phyloP scores from a whole-genome alignment of 2,888 invertebrate genomes.

The Mamestra brassicae region DNA sequence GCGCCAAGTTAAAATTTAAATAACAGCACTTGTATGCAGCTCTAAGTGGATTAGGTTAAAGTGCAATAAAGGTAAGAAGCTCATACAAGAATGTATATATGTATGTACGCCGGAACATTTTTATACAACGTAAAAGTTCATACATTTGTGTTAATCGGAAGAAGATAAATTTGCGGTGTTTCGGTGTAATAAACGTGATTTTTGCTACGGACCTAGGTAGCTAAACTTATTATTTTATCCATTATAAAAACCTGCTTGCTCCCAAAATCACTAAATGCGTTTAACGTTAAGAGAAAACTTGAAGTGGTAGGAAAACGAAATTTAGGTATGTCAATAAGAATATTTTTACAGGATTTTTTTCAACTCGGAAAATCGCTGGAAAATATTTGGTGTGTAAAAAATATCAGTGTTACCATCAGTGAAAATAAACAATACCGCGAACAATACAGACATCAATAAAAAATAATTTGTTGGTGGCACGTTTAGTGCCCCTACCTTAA shows the following conservation, averaged over 20 bases:
- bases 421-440: too few relatives aligned
- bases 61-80: conserved; percentile 52
- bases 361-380: too few relatives aligned
- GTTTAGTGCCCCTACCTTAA: too few relatives aligned
- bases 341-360: too few relatives aligned
- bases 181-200: neutral
- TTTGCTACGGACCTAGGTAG: neutral
- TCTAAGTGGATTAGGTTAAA: conserved; percentile 58
- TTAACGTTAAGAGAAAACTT: too few relatives aligned
- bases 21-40: conserved; percentile 55
- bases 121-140: neutral
- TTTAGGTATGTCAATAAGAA: too few relatives aligned
- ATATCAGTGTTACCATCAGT: too few relatives aligned
- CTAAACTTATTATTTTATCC: neutral
- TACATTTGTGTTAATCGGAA: neutral
- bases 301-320: too few relatives aligned
- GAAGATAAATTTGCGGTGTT: neutral
- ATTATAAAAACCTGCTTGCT: too few relatives aligned
- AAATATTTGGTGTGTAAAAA: too few relatives aligned
- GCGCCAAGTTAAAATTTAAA: conserved; percentile 59
- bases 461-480: too few relatives aligned
- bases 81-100: conserved; percentile 2
- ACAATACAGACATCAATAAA: too few relatives aligned
- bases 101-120: conserved; percentile 17
- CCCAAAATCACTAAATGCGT: neutral